Base-by-base conservation (phyloP, 2,888 invertebrate genomes). In the Polymixis lichenea region DNA sequence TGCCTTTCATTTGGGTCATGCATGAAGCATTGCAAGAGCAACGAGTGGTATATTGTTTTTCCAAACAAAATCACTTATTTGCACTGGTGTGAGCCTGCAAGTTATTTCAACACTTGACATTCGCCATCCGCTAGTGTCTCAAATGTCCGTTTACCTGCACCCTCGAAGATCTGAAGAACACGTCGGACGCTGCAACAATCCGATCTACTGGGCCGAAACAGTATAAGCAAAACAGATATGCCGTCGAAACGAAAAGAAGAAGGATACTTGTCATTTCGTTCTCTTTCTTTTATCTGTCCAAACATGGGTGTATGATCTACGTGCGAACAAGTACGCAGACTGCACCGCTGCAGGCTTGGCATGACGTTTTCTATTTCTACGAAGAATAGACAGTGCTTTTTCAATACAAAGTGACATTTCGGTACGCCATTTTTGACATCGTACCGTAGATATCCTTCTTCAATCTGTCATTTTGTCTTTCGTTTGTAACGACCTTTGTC, bases 1-100 rank as follows among this genome's bases (percentile, higher is more conserved):
- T 70, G 60, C 49, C 19, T 75, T 85, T 75, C 8, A 79, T 75
- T 85, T 62, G 61, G 74, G 67, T 73, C 79, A 83, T 58, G 72
- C 69, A 70, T 67, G 58, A n/a, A 62, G 62, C n/a, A 60, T 65
- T 78, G 80, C 78, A 78, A 70, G 49, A 32, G 70, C 32, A 15
- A 56, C 28, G 51, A 60, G 49, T 56, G 15, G 32, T 22, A 46
- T 13, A 74, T 61, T 76, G 49, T 56, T 79, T 76, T 76, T 43
- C 32, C 61, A 66, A 73, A 73, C 22, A 62, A 64, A 62, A 72
- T 43, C 15, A 72, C 25, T 62, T 49, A 53, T 79, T 77, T 77
- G 22, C 38, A 38, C 11, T 25, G 25, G 15, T 22, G 28, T 38
- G n/a, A n/a, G 25, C 15, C 2, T 55, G 15, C 1, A 28, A 28